These are phyloP conservation scores for Ostrea denselamellosa DNA, from an alignment of 1,140 invertebrate species.

Conservation along the genomic window DNA sequence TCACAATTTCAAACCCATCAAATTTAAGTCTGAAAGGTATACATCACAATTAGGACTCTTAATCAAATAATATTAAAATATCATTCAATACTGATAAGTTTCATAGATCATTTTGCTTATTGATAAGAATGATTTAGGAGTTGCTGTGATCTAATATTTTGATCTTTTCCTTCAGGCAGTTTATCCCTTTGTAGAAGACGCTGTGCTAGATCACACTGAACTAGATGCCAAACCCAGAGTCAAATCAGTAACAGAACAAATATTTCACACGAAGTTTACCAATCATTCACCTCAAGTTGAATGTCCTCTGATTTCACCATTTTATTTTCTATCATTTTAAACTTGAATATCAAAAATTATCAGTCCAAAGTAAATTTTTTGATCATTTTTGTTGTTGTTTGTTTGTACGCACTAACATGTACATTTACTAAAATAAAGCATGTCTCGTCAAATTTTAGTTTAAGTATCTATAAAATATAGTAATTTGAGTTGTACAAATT, in stretches of 20 bases:
- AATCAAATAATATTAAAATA: not conserved
- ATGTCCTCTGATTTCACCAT: not conserved
- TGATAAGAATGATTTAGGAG: conserved; percentile 11
- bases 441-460: too few relatives aligned
- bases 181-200: not conserved
- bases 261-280: not conserved
- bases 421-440: too few relatives aligned
- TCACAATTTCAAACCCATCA: not conserved
- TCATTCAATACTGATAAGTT: not conserved
- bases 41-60: not conserved
- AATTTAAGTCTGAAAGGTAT: not conserved
- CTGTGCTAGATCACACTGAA: not conserved
- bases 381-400: too few relatives aligned
- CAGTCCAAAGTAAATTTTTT: too few relatives aligned
- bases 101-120: not conserved
- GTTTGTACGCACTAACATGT: too few relatives aligned
- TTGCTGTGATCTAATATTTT: not conserved
- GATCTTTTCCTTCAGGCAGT: not conserved
- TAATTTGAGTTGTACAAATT: too few relatives aligned
- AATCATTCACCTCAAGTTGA: conserved; percentile 13
- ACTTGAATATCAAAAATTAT: not conserved
- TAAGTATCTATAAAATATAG: too few relatives aligned
- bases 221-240: conserved; percentile 17
- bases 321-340: not conserved
- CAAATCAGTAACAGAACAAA: not conserved